Evolutionary conservation across 2,888 invertebrate genomes (phyloP).

Genomic region (Hydropsyche betteni): DNA sequence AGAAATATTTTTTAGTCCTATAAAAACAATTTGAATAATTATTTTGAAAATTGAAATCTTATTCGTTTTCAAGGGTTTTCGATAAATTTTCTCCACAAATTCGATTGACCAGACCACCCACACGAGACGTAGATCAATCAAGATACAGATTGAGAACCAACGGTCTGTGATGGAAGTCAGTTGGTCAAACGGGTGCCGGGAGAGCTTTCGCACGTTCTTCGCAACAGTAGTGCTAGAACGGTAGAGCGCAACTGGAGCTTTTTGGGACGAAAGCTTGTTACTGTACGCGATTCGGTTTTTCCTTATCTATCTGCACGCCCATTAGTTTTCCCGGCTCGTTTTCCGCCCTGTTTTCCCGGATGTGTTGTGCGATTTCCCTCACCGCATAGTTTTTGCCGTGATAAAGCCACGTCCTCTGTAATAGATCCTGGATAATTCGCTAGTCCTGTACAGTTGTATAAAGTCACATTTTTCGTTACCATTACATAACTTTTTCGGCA

Average conservation of each 20-base stretch:
- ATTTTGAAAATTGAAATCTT: no score
- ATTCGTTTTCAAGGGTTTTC: no score
- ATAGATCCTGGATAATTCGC: no score
- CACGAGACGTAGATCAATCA: neutral
- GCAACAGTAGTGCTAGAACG: constrained; percentile 34
- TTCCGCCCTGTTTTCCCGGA: constrained; percentile 30
- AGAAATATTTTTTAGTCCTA: no score
- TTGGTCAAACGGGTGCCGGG: constrained; percentile 10
- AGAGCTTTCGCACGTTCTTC: constrained; percentile 30
- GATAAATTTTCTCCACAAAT: neutral
- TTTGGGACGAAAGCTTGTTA: constrained; percentile 3
- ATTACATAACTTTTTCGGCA: no score
- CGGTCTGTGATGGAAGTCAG: constrained; percentile 1
- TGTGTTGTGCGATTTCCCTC: constrained; percentile 15
- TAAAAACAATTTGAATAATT: no score
- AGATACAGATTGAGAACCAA: constrained; percentile 22
- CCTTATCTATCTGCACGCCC: constrained; percentile 27
- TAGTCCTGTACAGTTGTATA: no score
- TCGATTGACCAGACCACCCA: no score
- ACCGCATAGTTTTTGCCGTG: neutral
- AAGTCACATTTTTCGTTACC: no score
- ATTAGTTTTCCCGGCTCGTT: constrained; percentile 30
- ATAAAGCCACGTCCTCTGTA: constrained; percentile 12
- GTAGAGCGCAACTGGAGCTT: constrained; percentile 34
- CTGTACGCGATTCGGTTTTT: neutral